phyloP scores from a whole-genome alignment of 2,797 vertebrate genomes.

The Neoniphon sammara region DNA sequence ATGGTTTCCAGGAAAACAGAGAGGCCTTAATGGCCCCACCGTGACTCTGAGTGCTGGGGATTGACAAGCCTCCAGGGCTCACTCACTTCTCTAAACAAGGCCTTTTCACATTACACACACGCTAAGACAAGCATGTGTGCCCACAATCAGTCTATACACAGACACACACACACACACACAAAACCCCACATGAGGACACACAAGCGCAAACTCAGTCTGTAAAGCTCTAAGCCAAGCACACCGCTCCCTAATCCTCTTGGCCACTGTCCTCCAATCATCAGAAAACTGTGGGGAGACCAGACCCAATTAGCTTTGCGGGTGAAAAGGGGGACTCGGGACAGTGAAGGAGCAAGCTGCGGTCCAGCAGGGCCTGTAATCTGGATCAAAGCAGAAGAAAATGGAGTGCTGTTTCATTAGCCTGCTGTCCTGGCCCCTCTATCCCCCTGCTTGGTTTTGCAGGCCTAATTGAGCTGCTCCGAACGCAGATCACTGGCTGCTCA shows the following conservation, averaged over 20 bases:
- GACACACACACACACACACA: conserved; percentile 4
- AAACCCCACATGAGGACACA: conserved; percentile 42
- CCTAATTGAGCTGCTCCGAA: conserved; percentile 55
- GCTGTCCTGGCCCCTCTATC: conserved; percentile 30
- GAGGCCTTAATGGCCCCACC: conserved; percentile 37
- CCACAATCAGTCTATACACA: conserved; percentile 16
- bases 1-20: conserved; percentile 43
- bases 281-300: conserved; percentile 43
- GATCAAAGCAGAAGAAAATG: conserved; percentile 59
- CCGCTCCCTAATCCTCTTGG: conserved; percentile 45
- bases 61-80: conserved; percentile 55
- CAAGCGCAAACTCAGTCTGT: conserved; percentile 16
- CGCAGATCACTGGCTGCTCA: conserved; percentile 57
- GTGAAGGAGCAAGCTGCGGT: conserved; percentile 29
- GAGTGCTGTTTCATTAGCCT: conserved; percentile 61
- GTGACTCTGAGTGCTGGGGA: conserved; percentile 43
- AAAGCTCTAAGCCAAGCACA: conserved; percentile 31
- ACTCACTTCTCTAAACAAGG: conserved; percentile 41
- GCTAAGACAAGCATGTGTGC: conserved; percentile 28
- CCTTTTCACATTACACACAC: conserved; percentile 43
- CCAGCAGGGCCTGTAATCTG: conserved; percentile 49
- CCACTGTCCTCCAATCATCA: conserved; percentile 55
- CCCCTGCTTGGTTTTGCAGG: conserved; percentile 33
- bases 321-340: not conserved
- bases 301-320: conserved; percentile 56